phyloP scores from a whole-genome alignment of 2,888 invertebrate genomes.

The Agrenia bidenticulata region DNA sequence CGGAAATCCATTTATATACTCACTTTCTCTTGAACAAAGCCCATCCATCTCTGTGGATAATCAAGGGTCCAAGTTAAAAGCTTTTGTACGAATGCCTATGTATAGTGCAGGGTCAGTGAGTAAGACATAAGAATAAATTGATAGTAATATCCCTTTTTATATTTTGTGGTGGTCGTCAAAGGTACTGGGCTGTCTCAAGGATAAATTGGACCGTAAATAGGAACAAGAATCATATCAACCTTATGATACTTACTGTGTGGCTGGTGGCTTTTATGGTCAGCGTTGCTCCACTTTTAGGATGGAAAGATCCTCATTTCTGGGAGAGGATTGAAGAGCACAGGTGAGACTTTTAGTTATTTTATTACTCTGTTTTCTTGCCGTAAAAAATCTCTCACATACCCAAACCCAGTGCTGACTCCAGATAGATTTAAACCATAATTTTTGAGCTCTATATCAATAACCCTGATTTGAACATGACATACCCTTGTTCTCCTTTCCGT shows the following conservation, averaged over 20 bases:
- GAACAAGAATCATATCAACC: constrained; percentile 71
- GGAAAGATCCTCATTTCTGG: constrained; percentile 70
- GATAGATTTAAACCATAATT: too few relatives aligned
- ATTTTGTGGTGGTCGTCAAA: constrained; percentile 52
- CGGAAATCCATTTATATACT: constrained; percentile 18
- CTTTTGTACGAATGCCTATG: neutral
- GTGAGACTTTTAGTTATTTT: constrained; percentile 5
- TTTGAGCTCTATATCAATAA: too few relatives aligned
- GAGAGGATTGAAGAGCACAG: constrained; percentile 63
- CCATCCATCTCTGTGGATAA: neutral
- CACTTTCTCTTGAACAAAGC: neutral
- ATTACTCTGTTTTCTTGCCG: neutral
- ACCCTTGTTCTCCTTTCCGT: too few relatives aligned
- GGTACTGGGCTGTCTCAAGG: constrained; percentile 89
- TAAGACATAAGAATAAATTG: constrained; percentile 21
- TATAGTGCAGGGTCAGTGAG: constrained; percentile 3
- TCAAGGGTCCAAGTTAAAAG: neutral
- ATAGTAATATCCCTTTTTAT: constrained; percentile 10
- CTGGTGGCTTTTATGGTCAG: constrained; percentile 78
- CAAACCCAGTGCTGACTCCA: too few relatives aligned
- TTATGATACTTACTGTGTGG: constrained; percentile 84
- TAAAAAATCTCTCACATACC: neutral
- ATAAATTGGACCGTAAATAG: constrained; percentile 85
- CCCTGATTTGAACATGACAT: too few relatives aligned
- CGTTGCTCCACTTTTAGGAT: constrained; percentile 81